A percentile compares a stretch with the other conserved stretches of the same genome.
These are phyloP conservation scores for Toxostoma redivivum DNA, from an alignment of 2,113 vertebrate species.

Conservation along the genomic window DNA sequence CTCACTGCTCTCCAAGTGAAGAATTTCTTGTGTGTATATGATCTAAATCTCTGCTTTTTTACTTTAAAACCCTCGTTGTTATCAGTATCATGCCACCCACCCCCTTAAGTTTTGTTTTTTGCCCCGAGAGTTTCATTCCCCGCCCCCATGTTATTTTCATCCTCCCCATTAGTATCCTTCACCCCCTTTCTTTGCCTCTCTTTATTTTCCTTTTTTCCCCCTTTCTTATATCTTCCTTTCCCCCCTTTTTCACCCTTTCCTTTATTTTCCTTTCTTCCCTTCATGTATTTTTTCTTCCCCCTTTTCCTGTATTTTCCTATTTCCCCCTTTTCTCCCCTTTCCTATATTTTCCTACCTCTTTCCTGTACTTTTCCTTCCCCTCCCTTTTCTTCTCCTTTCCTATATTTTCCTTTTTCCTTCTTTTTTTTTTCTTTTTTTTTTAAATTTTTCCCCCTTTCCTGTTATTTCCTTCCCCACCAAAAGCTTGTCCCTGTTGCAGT, in stretches of 20 bases:
- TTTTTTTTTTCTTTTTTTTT: background rate
- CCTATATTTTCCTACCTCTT: background rate
- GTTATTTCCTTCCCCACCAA: background rate
- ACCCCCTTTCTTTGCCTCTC: background rate
- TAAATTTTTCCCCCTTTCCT: too few relatives aligned
- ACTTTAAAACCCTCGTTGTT: accelerated
- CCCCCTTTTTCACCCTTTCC: background rate
- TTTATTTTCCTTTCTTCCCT: background rate
- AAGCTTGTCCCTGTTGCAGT: background rate
- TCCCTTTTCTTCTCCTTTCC: background rate
- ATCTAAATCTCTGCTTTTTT: background rate
- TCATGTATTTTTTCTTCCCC: background rate
- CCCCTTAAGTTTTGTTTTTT: background rate
- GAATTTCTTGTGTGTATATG: background rate
- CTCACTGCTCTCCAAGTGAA: accelerated
- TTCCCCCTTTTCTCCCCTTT: background rate
- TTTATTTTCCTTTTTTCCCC: background rate
- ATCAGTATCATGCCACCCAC: accelerated
- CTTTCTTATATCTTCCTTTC: background rate
- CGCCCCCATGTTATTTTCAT: accelerated
- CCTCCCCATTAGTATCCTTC: background rate
- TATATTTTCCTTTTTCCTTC: background rate
- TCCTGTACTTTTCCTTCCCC: background rate
- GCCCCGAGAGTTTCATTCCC: background rate
- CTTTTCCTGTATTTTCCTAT: background rate